These are phyloP conservation scores for Todiramphus chloris DNA, from an alignment of 2,113 vertebrate genomes.

Conservation along the genomic window DNA sequence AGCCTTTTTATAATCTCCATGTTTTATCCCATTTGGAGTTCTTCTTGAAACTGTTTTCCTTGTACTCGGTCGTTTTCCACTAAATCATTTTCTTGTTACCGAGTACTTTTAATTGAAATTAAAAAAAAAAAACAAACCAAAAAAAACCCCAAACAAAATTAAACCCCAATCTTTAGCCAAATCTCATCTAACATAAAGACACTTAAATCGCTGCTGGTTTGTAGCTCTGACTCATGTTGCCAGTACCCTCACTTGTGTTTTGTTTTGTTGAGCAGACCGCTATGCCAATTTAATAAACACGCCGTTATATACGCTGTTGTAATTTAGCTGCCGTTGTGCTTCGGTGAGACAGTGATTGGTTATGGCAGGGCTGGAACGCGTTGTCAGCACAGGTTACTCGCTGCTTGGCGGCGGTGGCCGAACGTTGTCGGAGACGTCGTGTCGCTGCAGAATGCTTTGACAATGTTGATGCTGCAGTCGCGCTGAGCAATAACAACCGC, in stretches of 20 bases:
- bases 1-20: neutral
- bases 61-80: neutral
- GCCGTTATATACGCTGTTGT: slow-evolving; percentile 58
- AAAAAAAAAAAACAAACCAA: neutral
- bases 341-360: slow-evolving; percentile 68
- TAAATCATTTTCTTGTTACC: neutral
- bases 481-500: slow-evolving; percentile 57
- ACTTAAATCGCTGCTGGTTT: neutral
- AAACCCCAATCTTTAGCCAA: neutral
- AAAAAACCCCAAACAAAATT: neutral
- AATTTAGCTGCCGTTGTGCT: slow-evolving; percentile 71
- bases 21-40: neutral
- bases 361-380: slow-evolving; percentile 80
- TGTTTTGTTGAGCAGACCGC: slow-evolving; percentile 63
- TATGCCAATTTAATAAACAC: slow-evolving; percentile 63
- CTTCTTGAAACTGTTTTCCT: neutral
- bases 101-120: neutral
- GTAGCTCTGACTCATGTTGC: neutral
- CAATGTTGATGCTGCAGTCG: slow-evolving; percentile 42
- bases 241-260: neutral
- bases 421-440: slow-evolving; percentile 60
- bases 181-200: neutral
- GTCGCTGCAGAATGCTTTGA: slow-evolving; percentile 65
- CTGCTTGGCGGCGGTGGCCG: slow-evolving; percentile 68
- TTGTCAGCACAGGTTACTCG: slow-evolving; percentile 79